These are phyloP conservation scores for Trimorus sp. DNA, from an alignment of 2,888 invertebrate species.

Conservation along the genomic window DNA sequence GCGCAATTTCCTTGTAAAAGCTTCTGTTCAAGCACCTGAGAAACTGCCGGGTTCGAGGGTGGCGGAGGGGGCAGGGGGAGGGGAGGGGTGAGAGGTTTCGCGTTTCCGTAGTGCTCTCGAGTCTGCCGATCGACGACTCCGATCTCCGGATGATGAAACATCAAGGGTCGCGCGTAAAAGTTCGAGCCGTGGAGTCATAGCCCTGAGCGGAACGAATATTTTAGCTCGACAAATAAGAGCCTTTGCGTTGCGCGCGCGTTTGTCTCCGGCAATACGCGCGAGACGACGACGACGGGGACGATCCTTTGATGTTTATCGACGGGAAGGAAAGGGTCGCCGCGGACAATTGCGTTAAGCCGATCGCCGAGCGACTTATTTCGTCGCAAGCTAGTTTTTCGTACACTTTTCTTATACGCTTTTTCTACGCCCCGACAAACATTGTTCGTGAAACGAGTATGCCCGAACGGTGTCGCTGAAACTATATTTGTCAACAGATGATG, in stretches of 20 bases:
- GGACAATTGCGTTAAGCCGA: constrained; percentile 49
- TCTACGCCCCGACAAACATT: too few relatives aligned
- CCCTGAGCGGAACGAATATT: constrained; percentile 58
- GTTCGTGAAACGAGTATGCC: too few relatives aligned
- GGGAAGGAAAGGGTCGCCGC: constrained; percentile 42
- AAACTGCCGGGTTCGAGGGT: constrained; percentile 35
- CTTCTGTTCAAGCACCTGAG: constrained; percentile 57
- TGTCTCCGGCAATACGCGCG: constrained; percentile 41
- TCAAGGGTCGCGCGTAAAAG: constrained; percentile 57
- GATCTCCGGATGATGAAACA: constrained; percentile 61
- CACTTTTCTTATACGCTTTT: neutral
- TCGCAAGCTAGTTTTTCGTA: neutral
- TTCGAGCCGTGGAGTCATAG: constrained; percentile 44
- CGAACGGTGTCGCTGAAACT: too few relatives aligned
- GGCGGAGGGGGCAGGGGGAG: neutral
- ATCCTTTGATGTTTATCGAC: constrained; percentile 53
- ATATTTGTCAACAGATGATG: too few relatives aligned
- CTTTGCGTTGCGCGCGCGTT: constrained; percentile 51
- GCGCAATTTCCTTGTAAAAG: constrained; percentile 56
- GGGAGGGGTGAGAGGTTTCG: constrained; percentile 46
- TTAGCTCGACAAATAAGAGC: constrained; percentile 49
- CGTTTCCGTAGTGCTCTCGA: constrained; percentile 55
- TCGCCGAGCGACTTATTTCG: constrained; percentile 6
- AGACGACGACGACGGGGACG: constrained; percentile 30
- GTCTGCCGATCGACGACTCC: constrained; percentile 54